These are phyloP conservation scores for Wiebesia pumilae DNA, from an alignment of 1,140 invertebrate genomes.

Conservation along the genomic window DNA sequence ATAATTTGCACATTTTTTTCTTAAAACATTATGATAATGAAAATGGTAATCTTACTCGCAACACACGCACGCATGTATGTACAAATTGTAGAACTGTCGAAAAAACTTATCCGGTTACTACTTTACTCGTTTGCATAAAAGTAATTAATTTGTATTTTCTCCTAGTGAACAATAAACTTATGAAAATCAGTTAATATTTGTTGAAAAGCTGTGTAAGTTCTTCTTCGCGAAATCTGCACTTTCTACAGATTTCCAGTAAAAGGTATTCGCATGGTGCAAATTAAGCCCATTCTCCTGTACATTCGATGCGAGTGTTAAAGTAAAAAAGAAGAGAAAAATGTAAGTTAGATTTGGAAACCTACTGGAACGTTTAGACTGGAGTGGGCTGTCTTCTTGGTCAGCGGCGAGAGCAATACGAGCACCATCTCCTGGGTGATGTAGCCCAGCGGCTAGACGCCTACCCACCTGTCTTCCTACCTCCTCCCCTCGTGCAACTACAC, in stretches of 20 bases:
- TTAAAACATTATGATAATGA: too few relatives aligned
- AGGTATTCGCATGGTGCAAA: not conserved
- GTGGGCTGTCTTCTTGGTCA: conserved; percentile 85
- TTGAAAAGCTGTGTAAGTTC: too few relatives aligned
- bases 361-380: conserved; percentile 87
- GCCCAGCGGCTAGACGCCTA: conserved; percentile 78
- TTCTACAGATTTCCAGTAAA: too few relatives aligned
- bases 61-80: too few relatives aligned
- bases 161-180: too few relatives aligned
- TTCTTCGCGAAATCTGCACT: too few relatives aligned
- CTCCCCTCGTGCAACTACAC: conserved; percentile 78
- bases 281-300: not conserved
- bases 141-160: too few relatives aligned
- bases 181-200: too few relatives aligned
- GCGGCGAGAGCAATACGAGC: conserved; percentile 74
- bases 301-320: not conserved
- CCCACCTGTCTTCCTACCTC: conserved; percentile 78
- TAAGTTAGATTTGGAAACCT: conserved; percentile 73
- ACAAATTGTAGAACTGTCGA: too few relatives aligned
- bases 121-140: too few relatives aligned
- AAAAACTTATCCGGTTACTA: too few relatives aligned
- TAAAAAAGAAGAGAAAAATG: conserved; percentile 55
- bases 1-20: not conserved
- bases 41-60: too few relatives aligned
- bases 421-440: conserved; percentile 76